Evolutionary conservation across 2,113 vertebrate genomes (phyloP), one percentile per base, ranked within the genome.

Genomic region (Trachemys scripta): DNA sequence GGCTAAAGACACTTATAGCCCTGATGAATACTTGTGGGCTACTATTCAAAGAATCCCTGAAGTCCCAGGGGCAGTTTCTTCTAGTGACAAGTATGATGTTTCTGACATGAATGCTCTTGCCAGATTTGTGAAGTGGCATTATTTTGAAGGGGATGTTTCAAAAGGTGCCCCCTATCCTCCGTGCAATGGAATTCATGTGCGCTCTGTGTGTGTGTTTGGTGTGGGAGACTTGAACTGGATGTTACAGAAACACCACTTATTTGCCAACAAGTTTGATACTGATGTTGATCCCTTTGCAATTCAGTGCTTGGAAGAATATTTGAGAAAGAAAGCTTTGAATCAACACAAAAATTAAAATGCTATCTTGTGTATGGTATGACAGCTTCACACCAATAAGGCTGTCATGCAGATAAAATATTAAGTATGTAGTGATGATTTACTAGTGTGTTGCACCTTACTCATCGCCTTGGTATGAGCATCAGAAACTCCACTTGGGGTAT

Each of bases 221-320:
- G 98, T 84, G 1, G 99, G 99, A 31, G 99, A 99, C 95, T 96
- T 99, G 94, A 97, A 96, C 47, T 99, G 99, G 99, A 96, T 99
- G 84, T 47, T 98, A 35, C 91, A 90, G 29, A 98, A 98, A 11
- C 99, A 98, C 88, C 99, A 99, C 91, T 97, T 99, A 24, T 99
- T 99, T 97, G 99, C 99, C 89, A 99, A 99, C 85, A 99, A 99
- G 96, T 99, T 99, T 94, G 99, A 99, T 78, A 83, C 83, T 1
- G 98, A 99, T 17, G 92, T 97, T 0, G 99, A 99, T 91, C 97
- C 98, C 49, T 97, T 99, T 91, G 98, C 98, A 27, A 83, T 99
- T 76, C 98, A 98, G 82, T 99, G 99, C 90, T 97, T 99, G 94
- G 99, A 99, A 89, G 98, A 98, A 82, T 95, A 99, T 96, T 98